These are phyloP conservation scores for Apis mellifera DNA, from an alignment of 1,140 invertebrate genomes.

Conservation along the genomic window DNA sequence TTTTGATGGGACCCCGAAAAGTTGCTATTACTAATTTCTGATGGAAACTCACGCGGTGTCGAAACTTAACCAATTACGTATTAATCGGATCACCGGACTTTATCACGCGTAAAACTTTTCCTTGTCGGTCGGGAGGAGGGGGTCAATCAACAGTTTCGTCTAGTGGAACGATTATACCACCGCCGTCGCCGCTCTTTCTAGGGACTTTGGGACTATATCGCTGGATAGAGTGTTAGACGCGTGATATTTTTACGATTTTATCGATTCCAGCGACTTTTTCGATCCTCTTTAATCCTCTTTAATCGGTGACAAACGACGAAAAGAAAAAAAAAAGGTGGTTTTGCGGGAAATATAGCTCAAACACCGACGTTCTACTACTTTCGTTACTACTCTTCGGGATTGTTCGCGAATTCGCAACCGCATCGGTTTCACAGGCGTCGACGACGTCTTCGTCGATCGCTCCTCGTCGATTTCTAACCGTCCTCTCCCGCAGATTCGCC, in stretches of 20 bases:
- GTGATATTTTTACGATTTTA: no score
- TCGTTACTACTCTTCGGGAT: not conserved
- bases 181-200: not conserved
- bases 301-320: not conserved
- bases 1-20: slow-evolving; percentile 16
- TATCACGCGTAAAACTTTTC: slow-evolving; percentile 40
- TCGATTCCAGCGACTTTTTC: no score
- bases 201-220: not conserved
- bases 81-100: slow-evolving; percentile 48
- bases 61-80: slow-evolving; percentile 52
- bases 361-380: not conserved
- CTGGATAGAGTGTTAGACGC: not conserved
- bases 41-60: slow-evolving; percentile 36
- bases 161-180: not conserved
- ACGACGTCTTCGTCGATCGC: not conserved
- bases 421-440: not conserved
- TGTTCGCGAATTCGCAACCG: not conserved
- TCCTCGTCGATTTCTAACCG: slow-evolving; percentile 25
- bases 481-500: slow-evolving; percentile 16
- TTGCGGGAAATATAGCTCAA: no score
- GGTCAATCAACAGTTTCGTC: slow-evolving; percentile 18
- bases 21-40: slow-evolving; percentile 34
- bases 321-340: not conserved
- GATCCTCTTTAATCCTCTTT: no score
- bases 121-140: not conserved